These are phyloP conservation scores for Yponomeuta malinellus DNA, from an alignment of 2,888 invertebrate genomes.

Conservation along the genomic window DNA sequence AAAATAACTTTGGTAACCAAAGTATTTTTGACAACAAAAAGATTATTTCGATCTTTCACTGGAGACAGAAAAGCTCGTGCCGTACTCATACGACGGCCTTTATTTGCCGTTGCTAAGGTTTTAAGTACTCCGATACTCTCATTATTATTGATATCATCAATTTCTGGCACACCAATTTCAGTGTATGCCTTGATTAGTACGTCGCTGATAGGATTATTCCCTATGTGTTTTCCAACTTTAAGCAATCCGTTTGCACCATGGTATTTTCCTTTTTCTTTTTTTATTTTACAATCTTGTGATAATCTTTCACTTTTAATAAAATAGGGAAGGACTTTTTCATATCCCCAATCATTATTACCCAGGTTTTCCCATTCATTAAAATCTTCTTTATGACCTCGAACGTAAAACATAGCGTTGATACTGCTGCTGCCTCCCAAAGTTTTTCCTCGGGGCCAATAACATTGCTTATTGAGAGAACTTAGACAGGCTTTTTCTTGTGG, in stretches of 20 bases:
- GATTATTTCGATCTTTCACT: slow-evolving; percentile 29
- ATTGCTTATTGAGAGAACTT: slow-evolving; percentile 46
- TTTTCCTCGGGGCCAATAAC: slow-evolving; percentile 78
- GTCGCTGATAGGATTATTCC: slow-evolving; percentile 24
- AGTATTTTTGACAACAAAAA: slow-evolving; percentile 47
- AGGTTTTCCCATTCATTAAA: slow-evolving; percentile 72
- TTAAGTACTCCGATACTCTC: slow-evolving; percentile 85
- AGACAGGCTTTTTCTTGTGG: slow-evolving; percentile 57
- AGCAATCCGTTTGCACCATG: slow-evolving; percentile 55
- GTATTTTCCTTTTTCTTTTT: slow-evolving; percentile 32
- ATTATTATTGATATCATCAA: slow-evolving; percentile 84
- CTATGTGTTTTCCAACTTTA: slow-evolving; percentile 30
- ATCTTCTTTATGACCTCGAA: slow-evolving; percentile 70
- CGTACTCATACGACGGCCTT: slow-evolving; percentile 82
- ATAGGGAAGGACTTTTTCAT: slow-evolving; percentile 66
- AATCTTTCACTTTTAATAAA: slow-evolving; percentile 70
- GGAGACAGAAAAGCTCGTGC: slow-evolving; percentile 81
- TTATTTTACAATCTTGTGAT: slow-evolving; percentile 23
- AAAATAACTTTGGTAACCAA: slow-evolving; percentile 58
- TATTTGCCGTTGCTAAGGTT: slow-evolving; percentile 79
- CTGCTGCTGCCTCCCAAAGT: slow-evolving; percentile 76
- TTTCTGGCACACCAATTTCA: slow-evolving; percentile 67
- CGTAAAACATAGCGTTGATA: slow-evolving; percentile 76
- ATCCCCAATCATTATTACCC: slow-evolving; percentile 76
- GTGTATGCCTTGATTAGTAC: slow-evolving; percentile 36